Evolutionary conservation across 2,113 vertebrate species (phyloP), one percentile per base, ranked within the genome.

Genomic region (Spilogale gracilis): DNA sequence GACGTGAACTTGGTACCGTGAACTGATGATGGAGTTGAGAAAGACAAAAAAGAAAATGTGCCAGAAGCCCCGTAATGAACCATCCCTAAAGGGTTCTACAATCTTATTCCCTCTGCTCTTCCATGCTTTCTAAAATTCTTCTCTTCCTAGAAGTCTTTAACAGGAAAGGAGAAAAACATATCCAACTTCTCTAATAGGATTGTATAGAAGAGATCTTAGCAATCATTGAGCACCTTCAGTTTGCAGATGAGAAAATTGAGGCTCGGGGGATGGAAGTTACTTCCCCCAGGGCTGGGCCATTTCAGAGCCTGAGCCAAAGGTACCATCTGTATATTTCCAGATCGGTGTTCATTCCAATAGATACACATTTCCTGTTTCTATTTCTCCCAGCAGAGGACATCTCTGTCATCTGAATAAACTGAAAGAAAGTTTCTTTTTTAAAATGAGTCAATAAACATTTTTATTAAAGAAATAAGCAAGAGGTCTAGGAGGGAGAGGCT

Each of bases 341-440:
- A 88, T 54, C 63, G 6, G 38, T 54, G 50, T 7, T 78, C 30
- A 52, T 94, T 78, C 16, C n/a, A 78, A 65, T 32, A 94, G 38
- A 80, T 89, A n/a, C 6, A 74, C 61, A 56, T 74, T 94, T 94
- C n/a, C 78, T 88, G 52, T 18, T 81, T 13, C 63, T 27, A 52
- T 83, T 94, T 95, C 87, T 95, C 88, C 61, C 79, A 91, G 69
- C 11, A 65, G 45, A 86, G 89, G 67, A 89, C 38, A 25, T 27
- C 45, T 80, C 78, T 80, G 76, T 45, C 71, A 86, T 67, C 82
- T 78, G 71, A 86, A 65, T 65, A 81, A 87, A 88, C 12, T 74
- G 56, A 61, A 67, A 90, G 61, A 76, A 56, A 12, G 23, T 58
- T 43, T 54, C 7, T 58, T 91, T 48, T 91, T 56, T 9, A 8